Conservation (phyloP, 2,113 vertebrate species). For the Etheostoma cragini region DNA sequence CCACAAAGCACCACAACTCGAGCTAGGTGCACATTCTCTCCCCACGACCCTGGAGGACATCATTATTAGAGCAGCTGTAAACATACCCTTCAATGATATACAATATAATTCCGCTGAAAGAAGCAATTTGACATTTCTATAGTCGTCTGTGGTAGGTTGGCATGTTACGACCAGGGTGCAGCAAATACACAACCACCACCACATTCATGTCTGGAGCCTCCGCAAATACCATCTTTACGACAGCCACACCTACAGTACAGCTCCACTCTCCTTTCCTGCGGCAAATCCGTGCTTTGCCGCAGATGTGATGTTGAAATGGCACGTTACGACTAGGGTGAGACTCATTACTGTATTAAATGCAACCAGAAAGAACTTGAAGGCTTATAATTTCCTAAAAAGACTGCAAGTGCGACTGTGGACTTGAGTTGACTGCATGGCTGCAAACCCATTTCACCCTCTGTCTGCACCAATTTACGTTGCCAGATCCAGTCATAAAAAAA, state of each 20-base stretch:
- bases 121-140: constrained; percentile 22
- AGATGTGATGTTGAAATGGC: constrained; percentile 36
- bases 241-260: constrained; percentile 20
- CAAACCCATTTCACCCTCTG: constrained; percentile 58
- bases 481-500: constrained; percentile 50
- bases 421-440: constrained; percentile 25
- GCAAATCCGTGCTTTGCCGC: neutral
- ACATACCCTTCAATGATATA: constrained; percentile 32
- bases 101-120: constrained; percentile 36
- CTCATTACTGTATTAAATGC: constrained; percentile 51
- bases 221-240: constrained; percentile 38
- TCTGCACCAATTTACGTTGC: constrained; percentile 60
- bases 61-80: constrained; percentile 58
- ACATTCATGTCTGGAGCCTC: constrained; percentile 22
- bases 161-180: neutral
- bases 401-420: constrained; percentile 51
- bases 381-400: constrained; percentile 65
- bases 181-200: constrained; percentile 22
- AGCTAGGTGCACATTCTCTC: constrained; percentile 27
- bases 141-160: constrained; percentile 22
- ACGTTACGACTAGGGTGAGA: constrained; percentile 33
- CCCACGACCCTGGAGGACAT: constrained; percentile 13
- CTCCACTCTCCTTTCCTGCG: constrained; percentile 1
- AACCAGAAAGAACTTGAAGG: constrained; percentile 40
- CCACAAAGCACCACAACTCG: constrained; percentile 6